phyloP scores from a whole-genome alignment of 2,888 invertebrate genomes.

The Acrobeloides nanus region DNA sequence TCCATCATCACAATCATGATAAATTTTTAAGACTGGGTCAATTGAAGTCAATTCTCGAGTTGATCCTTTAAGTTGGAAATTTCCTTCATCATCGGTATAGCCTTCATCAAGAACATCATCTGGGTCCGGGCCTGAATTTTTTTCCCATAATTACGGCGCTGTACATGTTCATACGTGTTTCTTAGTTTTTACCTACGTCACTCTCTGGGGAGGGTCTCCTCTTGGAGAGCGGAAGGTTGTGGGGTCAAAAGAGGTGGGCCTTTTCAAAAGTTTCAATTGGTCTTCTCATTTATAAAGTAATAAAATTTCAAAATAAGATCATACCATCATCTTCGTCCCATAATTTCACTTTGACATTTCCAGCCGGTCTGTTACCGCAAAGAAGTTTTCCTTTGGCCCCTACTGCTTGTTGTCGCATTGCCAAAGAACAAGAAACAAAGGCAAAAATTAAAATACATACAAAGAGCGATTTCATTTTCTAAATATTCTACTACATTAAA shows the following conservation, averaged over 20 bases:
- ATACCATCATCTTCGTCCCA: conserved; percentile 31
- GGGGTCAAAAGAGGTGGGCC: no score
- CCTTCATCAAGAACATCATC: conserved; percentile 26
- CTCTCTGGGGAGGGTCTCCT: no score
- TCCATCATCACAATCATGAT: conserved; percentile 29
- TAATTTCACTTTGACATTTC: conserved; percentile 25
- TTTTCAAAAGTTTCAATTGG: no score
- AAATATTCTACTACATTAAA: no score
- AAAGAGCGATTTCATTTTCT: no score
- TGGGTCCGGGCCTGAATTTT: conserved; percentile 24
- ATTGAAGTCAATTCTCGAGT: conserved; percentile 28
- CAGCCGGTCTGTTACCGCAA: conserved; percentile 26
- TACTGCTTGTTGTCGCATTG: conserved; percentile 32
- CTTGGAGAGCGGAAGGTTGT: no score
- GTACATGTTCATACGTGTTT: no score
- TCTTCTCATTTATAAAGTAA: no score
- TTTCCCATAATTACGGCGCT: not conserved
- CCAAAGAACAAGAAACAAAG: conserved; percentile 9
- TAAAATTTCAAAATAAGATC: no score
- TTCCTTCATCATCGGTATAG: conserved; percentile 22
- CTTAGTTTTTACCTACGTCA: no score
- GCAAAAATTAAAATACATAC: no score
- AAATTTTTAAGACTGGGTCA: conserved; percentile 27
- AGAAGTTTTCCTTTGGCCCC: conserved; percentile 22
- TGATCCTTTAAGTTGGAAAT: conserved; percentile 25